Evolutionary conservation across 1,140 invertebrate species (phyloP), one percentile per base, ranked within the genome.

Genomic region (Tetramorium simillimum): DNA sequence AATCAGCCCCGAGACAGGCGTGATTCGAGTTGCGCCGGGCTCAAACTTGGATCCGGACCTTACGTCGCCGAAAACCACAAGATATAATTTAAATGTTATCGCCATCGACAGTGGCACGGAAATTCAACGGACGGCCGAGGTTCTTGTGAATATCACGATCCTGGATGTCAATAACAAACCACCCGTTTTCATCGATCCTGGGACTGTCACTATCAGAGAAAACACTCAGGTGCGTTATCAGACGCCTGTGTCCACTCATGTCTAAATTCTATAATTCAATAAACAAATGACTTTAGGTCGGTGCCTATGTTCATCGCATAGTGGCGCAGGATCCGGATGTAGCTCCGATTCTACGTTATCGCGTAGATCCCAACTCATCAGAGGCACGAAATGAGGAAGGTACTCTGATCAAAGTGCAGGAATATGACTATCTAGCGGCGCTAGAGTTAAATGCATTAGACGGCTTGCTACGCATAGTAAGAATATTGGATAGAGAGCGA

Each of bases 121-220:
- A 14, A 96, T 97, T 24, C 97, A 98, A 40, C 97, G 98, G 92
- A 97, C 96, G 63, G 96, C 96, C 1, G 95, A 96, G 4, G 97
- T 97, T 10, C 95, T 97, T 0, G 98, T 99, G 0, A 98, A 98
- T 91, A 98, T 99, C 9, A 97, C 97, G 0, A 98, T 99, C 80
- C 96, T 97, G 14, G 98, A 99, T 94, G 98, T 99, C 0, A 99
- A 99, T 92, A 99, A 99, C 92, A 99, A 99, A 93, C 96, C 96
- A 0, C 98, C 98, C 0, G 94, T 97, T 10, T 96, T 99, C 60
- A 90, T 95, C 0, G 97, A 98, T 72, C 96, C 97, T 1, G 97
- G 96, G 1, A 96, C 96, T 0, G 95, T 98, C 63, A 94, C 94
- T 12, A 96, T 98, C 7, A 95, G 95, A 86, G 98, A 99, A 95